These are phyloP conservation scores for Erynnis tages DNA, from an alignment of 2,888 invertebrate species.

Conservation along the genomic window DNA sequence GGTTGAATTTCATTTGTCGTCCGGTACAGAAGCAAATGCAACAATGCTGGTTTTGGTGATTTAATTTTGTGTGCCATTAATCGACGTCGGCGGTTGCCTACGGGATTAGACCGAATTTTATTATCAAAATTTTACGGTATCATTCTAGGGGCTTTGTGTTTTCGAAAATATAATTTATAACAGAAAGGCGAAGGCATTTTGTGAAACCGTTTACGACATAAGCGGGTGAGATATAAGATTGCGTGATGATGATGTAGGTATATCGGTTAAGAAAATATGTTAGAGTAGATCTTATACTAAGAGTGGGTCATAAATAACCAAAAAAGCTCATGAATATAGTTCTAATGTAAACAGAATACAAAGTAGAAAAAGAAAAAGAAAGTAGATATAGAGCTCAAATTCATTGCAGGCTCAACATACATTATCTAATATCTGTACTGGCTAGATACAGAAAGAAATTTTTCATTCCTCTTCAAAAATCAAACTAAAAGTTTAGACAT, in stretches of 20 bases:
- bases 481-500: too few species aligned
- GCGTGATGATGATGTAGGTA: slow-evolving; percentile 4
- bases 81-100: slow-evolving; percentile 61
- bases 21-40: slow-evolving; percentile 48
- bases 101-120: slow-evolving; percentile 70
- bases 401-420: too few species aligned
- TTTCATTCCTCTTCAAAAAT: too few species aligned
- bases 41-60: slow-evolving; percentile 64
- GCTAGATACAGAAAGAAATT: too few species aligned
- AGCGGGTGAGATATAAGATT: slow-evolving; percentile 3
- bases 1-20: slow-evolving; percentile 43
- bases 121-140: slow-evolving; percentile 55
- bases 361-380: too few species aligned
- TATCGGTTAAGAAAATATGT: background rate
- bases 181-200: slow-evolving; percentile 2
- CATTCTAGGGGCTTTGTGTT: slow-evolving; percentile 39
- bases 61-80: slow-evolving; percentile 75
- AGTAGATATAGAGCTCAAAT: too few species aligned
- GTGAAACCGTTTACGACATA: slow-evolving; percentile 5
- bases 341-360: too few species aligned
- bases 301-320: background rate
- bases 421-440: too few species aligned
- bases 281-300: background rate
- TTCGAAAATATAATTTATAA: slow-evolving; percentile 30
- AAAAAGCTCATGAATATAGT: too few species aligned